These are phyloP conservation scores for Lasioglossum baleicum DNA, from an alignment of 1,140 invertebrate genomes.

Conservation along the genomic window DNA sequence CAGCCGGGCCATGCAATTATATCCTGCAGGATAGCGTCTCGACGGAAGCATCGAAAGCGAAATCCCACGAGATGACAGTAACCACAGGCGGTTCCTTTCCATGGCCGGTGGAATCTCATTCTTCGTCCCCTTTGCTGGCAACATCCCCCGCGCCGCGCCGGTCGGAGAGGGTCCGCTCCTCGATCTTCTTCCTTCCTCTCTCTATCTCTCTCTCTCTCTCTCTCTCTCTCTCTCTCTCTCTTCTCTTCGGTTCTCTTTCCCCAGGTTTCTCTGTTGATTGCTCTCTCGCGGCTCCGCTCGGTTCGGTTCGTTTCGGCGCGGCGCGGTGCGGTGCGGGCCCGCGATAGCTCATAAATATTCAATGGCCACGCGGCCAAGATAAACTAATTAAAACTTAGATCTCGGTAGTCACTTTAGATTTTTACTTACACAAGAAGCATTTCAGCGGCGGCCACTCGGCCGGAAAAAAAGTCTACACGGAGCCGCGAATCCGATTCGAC, in stretches of 20 bases:
- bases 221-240: slow-evolving; percentile 41
- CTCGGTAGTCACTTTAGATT: slow-evolving; percentile 81
- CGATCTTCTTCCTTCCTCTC: slow-evolving; percentile 38
- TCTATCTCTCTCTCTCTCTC: slow-evolving; percentile 33
- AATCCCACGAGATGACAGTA: slow-evolving; percentile 59
- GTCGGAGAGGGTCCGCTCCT: slow-evolving; percentile 44
- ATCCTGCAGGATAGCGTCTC: slow-evolving; percentile 45
- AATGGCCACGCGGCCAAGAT: slow-evolving; percentile 81
- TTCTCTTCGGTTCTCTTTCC: slow-evolving; percentile 37
- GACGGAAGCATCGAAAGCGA: slow-evolving; percentile 53
- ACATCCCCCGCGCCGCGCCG: slow-evolving; percentile 46
- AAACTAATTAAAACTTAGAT: slow-evolving; percentile 82
- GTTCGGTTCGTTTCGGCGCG: background rate
- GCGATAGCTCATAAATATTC: slow-evolving; percentile 80
- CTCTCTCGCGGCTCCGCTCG: slow-evolving; percentile 36
- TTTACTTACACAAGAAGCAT: slow-evolving; percentile 82
- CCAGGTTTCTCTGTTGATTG: slow-evolving; percentile 36
- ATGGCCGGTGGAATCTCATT: slow-evolving; percentile 62
- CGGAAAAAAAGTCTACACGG: slow-evolving; percentile 71
- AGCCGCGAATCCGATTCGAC: slow-evolving; percentile 72
- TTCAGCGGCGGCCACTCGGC: slow-evolving; percentile 74
- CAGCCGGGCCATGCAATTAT: slow-evolving; percentile 42
- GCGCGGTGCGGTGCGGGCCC: slow-evolving; percentile 43
- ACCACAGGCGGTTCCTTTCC: slow-evolving; percentile 64
- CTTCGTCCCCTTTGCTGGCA: slow-evolving; percentile 57